These are phyloP conservation scores for Corythornis cristatus DNA, from an alignment of 2,113 vertebrate species.

Conservation along the genomic window DNA sequence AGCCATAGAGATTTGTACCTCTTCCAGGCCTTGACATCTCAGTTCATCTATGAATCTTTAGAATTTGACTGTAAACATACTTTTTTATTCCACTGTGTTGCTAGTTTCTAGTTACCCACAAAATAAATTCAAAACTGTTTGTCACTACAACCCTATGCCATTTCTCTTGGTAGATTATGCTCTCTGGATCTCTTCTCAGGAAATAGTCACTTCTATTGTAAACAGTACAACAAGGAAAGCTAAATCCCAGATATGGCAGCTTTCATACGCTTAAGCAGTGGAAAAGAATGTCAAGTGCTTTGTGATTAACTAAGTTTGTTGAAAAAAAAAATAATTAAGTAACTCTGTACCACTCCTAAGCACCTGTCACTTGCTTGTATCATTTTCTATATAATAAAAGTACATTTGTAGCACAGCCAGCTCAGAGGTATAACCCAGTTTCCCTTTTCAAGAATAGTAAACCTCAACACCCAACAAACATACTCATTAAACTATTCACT, in stretches of 20 bases:
- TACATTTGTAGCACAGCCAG: neutral
- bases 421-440: neutral
- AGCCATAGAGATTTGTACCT: neutral
- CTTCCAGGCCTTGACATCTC: neutral
- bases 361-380: neutral
- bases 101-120: neutral
- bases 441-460: neutral
- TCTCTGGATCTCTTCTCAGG: neutral
- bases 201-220: neutral
- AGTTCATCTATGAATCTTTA: neutral
- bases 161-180: neutral
- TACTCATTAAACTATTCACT: neutral
- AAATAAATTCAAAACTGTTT: neutral
- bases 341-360: neutral
- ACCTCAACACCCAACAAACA: neutral
- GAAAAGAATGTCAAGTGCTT: neutral
- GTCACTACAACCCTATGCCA: neutral
- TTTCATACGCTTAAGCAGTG: neutral
- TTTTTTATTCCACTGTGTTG: neutral
- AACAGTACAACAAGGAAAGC: neutral
- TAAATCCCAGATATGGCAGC: neutral
- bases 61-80: neutral
- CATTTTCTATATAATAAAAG: neutral
- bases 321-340: neutral
- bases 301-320: neutral